Evolutionary conservation across 1,140 invertebrate genomes (phyloP).

Genomic region (Hypsibius dujardini): DNA sequence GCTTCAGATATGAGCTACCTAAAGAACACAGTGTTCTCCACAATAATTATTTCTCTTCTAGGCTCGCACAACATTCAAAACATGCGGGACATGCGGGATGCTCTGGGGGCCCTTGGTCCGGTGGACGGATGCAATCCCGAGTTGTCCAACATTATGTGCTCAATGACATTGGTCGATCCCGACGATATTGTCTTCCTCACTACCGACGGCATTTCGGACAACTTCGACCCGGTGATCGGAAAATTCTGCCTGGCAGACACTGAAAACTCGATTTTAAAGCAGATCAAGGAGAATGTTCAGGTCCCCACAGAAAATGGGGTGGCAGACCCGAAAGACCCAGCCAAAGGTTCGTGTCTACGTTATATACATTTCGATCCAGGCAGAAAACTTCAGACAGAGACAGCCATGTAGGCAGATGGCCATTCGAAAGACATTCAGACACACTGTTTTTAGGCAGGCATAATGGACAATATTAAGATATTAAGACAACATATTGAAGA

Average conservation of each 20-base stretch:
- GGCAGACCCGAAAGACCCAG: no score
- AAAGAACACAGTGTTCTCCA: not conserved
- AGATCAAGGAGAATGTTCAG: not conserved
- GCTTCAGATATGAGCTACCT: no score
- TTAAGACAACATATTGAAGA: no score
- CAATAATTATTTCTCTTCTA: constrained; percentile 33
- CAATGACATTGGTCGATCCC: constrained; percentile 59
- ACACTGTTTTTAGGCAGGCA: no score
- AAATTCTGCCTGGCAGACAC: constrained; percentile 44
- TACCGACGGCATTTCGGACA: constrained; percentile 77
- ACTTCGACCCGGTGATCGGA: constrained; percentile 81
- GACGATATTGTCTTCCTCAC: constrained; percentile 76
- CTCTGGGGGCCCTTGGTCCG: constrained; percentile 67
- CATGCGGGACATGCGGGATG: constrained; percentile 77
- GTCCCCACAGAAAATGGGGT: no score
- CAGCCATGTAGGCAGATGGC: no score
- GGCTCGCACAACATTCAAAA: constrained; percentile 73
- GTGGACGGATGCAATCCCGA: constrained; percentile 74
- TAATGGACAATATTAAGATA: no score
- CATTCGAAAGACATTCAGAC: no score
- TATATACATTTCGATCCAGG: no score
- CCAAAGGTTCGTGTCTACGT: no score
- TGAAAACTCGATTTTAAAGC: constrained; percentile 19
- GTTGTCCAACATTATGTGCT: constrained; percentile 70
- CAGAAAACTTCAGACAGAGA: no score